phyloP scores from a whole-genome alignment of 2,888 invertebrate genomes.

The Spicauda simplicius region DNA sequence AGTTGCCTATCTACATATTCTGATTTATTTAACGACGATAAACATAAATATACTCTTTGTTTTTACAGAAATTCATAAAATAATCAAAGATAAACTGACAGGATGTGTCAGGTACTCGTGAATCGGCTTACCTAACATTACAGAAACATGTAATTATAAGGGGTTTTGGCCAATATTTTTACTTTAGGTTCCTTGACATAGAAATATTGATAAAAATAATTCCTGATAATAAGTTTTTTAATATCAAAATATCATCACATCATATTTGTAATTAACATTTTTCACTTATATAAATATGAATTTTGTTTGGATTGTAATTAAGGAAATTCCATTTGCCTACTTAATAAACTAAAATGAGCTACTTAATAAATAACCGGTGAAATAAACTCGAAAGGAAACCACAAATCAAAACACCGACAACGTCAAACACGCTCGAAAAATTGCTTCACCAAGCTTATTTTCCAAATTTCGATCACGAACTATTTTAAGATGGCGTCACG shows the following conservation, averaged over 20 bases:
- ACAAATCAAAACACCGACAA: slow-evolving; percentile 51
- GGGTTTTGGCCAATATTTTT: too few species aligned
- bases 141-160: too few species aligned
- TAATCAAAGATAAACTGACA: background rate
- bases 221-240: too few species aligned
- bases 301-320: too few species aligned
- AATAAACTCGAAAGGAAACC: slow-evolving; percentile 43
- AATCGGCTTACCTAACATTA: too few species aligned
- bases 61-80: background rate
- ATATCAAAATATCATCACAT: too few species aligned
- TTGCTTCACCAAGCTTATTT: slow-evolving; percentile 38
- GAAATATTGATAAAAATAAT: too few species aligned
- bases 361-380: slow-evolving; percentile 12
- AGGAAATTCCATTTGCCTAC: too few species aligned
- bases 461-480: slow-evolving; percentile 56
- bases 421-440: slow-evolving; percentile 45
- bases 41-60: background rate
- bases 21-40: slow-evolving; percentile 24
- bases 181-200: too few species aligned
- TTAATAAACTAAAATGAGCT: slow-evolving; percentile 26
- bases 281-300: too few species aligned
- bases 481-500: slow-evolving; percentile 68
- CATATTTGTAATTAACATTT: too few species aligned
- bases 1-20: background rate
- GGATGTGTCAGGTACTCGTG: too few species aligned